Evolutionary conservation across 2,797 vertebrate species (phyloP), one percentile per base, ranked within the genome.

Genomic region (Arctocebus calabarensis): DNA sequence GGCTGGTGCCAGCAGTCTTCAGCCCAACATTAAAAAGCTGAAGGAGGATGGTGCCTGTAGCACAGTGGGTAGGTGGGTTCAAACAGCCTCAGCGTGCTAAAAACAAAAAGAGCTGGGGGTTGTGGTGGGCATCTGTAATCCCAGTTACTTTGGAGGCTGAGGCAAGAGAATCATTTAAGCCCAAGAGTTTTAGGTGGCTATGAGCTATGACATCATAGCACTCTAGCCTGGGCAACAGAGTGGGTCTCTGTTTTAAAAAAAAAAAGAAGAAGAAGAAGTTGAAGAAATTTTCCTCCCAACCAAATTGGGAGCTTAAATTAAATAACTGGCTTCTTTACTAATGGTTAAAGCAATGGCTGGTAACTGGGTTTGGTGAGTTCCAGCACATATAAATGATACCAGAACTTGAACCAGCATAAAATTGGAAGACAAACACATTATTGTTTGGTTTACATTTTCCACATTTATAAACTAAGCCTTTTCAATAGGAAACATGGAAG

Each of bases 391-490:
- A 37, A 32, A 82, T 45, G 52, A 59, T 64, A 19, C 17, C 78
- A 66, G 73, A 86, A 79, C 7, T n/a, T 66, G 29, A 55, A n/a
- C 10, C 29, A 64, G 55, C 34, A 64, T 19, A 79, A 34, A 79
- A 88, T n/a, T 55, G 93, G 55, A 91, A 90, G 84, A 61, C 37
- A 83, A 91, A 70, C 27, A n/a, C 11, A 52, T 64, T 23, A 66
- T 84, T 22, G 29, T 19, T 81, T 11, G 48, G n/a, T 70, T 91
- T 95, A 78, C 20, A 61, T 79, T 92, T 89, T 83, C 43, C 90
- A 59, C 17, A 74, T 94, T 84, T 94, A 27, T 66, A 92, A 85
- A 70, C 84, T 43, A 77, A 95, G 77, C 71, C n/a, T 78, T 74
- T 64, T 66, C 29, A 66, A n/a, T 16, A 19, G 29, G 64, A 66